Percentiles rank a stretch among this genome's conserved stretches.
These are phyloP conservation scores for Collichthys lucidus DNA, from an alignment of 2,113 vertebrate genomes.

Conservation along the genomic window DNA sequence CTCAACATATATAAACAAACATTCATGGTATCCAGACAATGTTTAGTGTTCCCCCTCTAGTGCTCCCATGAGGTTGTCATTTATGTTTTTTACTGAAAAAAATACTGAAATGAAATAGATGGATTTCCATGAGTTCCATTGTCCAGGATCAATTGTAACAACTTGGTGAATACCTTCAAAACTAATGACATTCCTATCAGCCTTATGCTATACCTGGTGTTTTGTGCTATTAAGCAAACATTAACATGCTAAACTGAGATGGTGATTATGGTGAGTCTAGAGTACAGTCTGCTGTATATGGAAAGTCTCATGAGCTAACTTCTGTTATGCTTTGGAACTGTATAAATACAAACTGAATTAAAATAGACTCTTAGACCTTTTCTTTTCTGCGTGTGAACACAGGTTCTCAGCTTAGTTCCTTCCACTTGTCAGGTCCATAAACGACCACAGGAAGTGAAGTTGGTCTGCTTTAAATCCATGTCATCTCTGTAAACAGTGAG, in stretches of 20 bases:
- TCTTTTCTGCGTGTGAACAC: conserved; percentile 7
- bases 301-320: no score
- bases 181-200: neutral
- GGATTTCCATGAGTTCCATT: no score
- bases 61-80: neutral
- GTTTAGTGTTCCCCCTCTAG: neutral
- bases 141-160: no score
- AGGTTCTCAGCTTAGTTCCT: neutral
- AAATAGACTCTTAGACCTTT: neutral
- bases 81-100: neutral
- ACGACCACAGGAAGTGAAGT: conserved; percentile 10
- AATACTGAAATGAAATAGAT: no score
- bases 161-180: no score
- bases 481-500: conserved; percentile 45
- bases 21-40: neutral
- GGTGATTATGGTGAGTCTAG: neutral
- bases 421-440: conserved; percentile 17
- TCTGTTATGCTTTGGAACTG: no score
- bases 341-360: no score
- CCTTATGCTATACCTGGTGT: neutral
- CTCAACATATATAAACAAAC: neutral
- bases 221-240: neutral
- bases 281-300: no score
- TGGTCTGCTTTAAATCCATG: conserved; percentile 28
- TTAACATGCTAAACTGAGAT: neutral